Evolutionary conservation across 1,140 invertebrate genomes (phyloP), one percentile per base, ranked within the genome.

Genomic region (Conopomorpha cramerella): DNA sequence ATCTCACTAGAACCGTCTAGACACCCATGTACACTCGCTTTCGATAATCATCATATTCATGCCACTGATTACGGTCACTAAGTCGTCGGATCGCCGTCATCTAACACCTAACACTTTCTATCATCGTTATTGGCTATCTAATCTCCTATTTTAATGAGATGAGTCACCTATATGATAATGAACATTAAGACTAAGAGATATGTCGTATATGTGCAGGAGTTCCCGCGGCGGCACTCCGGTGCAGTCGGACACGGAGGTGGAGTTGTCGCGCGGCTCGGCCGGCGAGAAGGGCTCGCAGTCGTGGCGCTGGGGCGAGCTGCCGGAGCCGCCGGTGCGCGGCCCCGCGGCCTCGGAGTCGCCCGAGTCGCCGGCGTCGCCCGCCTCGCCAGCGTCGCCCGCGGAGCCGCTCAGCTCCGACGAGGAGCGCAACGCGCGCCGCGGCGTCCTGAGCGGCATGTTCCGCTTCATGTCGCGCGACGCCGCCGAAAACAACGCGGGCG

Each of bases 221-320:
- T 88, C 88, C 7, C 82, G 92, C 42, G 84, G 87, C 34, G 83
- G 86, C 38, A 88, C 90, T 16, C 91, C 93, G 4, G 86, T 93
- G 25, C 93, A 95, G 66, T 96, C 93, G 12, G 95, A 98, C 64
- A 94, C 93, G 1, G 95, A 98, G 64, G 88, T 95, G 50, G 95
- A 97, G 74, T 85, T 91, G 41, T 82, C 86, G 3, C 82, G 86
- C 38, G 81, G 86, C 16, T 81, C 85, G 46, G 74, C 79, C 45
- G 73, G 78, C 8, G 67, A 77, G 28, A 84, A 50, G 64, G 67
- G 82, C 60, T 55, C 71, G 4, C 86, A 90, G 64, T 91, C 85
- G 38, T 99, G 97, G 97, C 87, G 91, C 46, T 99, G 97, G 97
- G 97, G 97, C 16, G 92, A 98, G 64, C 78, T 99, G 30, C 97